Evolutionary conservation across 2,888 invertebrate genomes (phyloP), one percentile per base, ranked within the genome.

Genomic region (Poecilobothrus nobilitatus): DNA sequence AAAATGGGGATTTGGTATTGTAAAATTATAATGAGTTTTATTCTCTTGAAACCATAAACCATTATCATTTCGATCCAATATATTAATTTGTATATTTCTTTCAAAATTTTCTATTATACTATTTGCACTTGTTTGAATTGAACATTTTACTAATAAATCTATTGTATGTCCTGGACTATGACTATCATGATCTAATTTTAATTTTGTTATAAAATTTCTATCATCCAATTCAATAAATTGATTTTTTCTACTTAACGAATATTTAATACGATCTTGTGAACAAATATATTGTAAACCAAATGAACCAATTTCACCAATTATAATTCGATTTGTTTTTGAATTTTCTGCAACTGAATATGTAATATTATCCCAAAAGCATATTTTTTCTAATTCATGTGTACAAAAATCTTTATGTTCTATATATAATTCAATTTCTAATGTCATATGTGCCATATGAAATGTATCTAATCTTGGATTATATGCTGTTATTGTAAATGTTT

Each of bases 41-140:
- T 84, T 81, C 72, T 86, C 85, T 72, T 86, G 79, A 44, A 87
- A 74, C 73, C 91, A 84, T 1, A 97, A 96, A 12, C 94, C 93
- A 78, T 97, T 95, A 80, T 97, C 97, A 81, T 97, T 97, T 80
- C 94, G 93, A 78, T 93, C 92, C 67, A 91, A 80, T 10, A 97
- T 88, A 4, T 83, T 81, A n/a, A 87, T 76, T 64, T 78, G 75
- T 9, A 84, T 73, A 2, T 77, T 75, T 71, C 79, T 80, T 37
- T 76, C 68, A 34, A 74, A 68, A 63, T 73, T 73, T 15, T 69
- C 68, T 4, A 71, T 68, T 33, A 73, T 73, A n/a, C 64, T 68
- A 65, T 73, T 72, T 0, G 68, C 22, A 8, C 71, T 63, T 1
- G 73, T 80, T 77, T 76, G 80, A 2, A 79, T 82, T 1, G 83